Evolutionary conservation across 2,113 vertebrate species (phyloP).

Genomic region (Apeltes quadracus): DNA sequence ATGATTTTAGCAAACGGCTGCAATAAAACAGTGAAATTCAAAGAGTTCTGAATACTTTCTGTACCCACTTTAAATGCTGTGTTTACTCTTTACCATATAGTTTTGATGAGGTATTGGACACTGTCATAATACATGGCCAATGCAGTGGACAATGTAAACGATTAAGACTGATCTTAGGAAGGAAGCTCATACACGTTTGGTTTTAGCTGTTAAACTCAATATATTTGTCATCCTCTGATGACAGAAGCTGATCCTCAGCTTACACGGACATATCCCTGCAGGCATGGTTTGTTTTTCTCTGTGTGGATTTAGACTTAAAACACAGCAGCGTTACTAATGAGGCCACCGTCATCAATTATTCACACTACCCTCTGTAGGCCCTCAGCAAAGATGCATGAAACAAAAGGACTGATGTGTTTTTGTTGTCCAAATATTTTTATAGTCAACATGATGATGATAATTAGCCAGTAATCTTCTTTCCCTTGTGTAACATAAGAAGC

Average conservation of each 20-base stretch:
- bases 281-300: slow-evolving; percentile 22
- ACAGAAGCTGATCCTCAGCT: too few relatives aligned
- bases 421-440: too few relatives aligned
- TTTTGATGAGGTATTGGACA: neutral
- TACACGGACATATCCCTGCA: neutral
- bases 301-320: slow-evolving; percentile 23
- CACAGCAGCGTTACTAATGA: slow-evolving; percentile 4
- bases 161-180: neutral
- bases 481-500: too few relatives aligned
- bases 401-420: too few relatives aligned
- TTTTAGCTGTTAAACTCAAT: neutral
- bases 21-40: too few relatives aligned
- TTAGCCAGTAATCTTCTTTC: too few relatives aligned
- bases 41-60: too few relatives aligned
- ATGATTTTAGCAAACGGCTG: too few relatives aligned
- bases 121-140: neutral
- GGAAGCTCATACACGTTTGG: neutral
- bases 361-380: neutral
- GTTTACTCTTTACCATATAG: neutral
- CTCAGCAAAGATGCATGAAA: neutral
- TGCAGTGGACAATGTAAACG: neutral
- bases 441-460: too few relatives aligned
- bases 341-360: slow-evolving; percentile 46
- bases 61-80: too few relatives aligned
- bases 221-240: neutral